Evolutionary conservation across 2,113 vertebrate species (phyloP).

Genomic region (Sinosuthora webbiana): DNA sequence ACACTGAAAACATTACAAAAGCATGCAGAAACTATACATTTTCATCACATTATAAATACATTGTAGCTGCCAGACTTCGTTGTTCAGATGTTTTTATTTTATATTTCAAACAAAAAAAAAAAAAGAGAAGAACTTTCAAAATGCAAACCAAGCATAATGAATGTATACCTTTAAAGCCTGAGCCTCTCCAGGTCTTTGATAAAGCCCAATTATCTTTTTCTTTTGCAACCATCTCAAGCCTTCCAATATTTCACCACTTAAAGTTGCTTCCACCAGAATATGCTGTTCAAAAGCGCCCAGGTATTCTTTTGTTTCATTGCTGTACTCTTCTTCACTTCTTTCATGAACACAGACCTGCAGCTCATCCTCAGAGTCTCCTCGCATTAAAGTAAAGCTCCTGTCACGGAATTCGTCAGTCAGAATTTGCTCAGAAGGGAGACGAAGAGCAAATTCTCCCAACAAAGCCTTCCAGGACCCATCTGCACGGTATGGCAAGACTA

Average conservation of each 20-base stretch:
- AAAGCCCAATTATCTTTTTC: slow-evolving; percentile 86
- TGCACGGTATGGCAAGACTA: slow-evolving; percentile 58
- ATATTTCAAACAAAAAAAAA: neutral
- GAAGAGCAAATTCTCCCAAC: slow-evolving; percentile 84
- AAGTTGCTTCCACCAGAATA: slow-evolving; percentile 73
- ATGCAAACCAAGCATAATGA: neutral
- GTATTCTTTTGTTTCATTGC: slow-evolving; percentile 46
- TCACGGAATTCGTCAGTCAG: slow-evolving; percentile 57
- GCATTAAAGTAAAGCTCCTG: slow-evolving; percentile 77
- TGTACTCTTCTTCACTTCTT: slow-evolving; percentile 42
- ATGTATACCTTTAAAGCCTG: slow-evolving; percentile 79
- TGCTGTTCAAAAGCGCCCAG: slow-evolving; percentile 23
- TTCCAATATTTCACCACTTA: slow-evolving; percentile 79
- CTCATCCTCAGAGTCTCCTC: slow-evolving; percentile 63
- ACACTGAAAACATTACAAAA: neutral
- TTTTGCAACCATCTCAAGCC: slow-evolving; percentile 94
- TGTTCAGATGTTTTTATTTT: neutral
- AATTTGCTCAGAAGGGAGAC: slow-evolving; percentile 60
- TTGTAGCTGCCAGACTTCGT: fast-evolving
- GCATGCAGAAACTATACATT: neutral
- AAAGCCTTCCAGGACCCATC: slow-evolving; percentile 82
- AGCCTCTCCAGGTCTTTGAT: slow-evolving; percentile 75
- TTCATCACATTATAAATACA: neutral
- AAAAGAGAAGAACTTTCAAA: neutral
- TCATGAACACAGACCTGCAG: slow-evolving; percentile 77